Percentiles rank a stretch among this genome's conserved stretches.
phyloP scores from a whole-genome alignment of 2,797 vertebrate genomes.

The Muscicapa striata region DNA sequence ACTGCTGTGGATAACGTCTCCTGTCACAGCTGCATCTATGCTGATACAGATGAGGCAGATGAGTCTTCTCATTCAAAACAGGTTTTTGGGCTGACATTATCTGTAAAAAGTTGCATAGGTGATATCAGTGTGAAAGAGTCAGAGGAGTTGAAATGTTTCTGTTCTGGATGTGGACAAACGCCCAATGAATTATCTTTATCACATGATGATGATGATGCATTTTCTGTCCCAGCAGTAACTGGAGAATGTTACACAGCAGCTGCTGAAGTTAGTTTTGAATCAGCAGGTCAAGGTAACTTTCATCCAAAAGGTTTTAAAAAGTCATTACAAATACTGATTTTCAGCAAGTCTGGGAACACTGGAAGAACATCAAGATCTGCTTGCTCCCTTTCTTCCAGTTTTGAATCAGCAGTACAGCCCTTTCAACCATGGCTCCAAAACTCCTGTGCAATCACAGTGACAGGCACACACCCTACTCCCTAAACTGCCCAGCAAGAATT shows the following conservation, averaged over 20 bases:
- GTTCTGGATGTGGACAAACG: neutral
- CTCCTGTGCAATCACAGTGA: neutral
- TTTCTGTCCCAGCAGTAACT: constrained; percentile 3
- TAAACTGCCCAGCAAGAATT: neutral
- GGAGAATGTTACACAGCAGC: neutral
- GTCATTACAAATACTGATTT: neutral
- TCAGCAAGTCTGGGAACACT: neutral
- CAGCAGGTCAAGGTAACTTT: constrained; percentile 29
- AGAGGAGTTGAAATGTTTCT: neutral
- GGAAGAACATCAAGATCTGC: constrained; percentile 18
- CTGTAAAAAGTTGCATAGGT: neutral
- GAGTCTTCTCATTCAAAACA: neutral
- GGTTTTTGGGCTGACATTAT: neutral
- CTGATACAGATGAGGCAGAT: neutral
- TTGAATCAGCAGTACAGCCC: neutral
- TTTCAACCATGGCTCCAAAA: neutral
- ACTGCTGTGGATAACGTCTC: neutral
- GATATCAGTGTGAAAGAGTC: neutral
- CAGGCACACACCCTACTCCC: neutral
- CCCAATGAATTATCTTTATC: neutral
- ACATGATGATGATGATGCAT: neutral
- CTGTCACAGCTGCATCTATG: neutral
- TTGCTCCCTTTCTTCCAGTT: neutral
- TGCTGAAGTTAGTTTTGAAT: constrained; percentile 14
- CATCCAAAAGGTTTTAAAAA: neutral